Conservation (phyloP, 2,797 vertebrate species). For the Odontamblyopus rebecca region DNA sequence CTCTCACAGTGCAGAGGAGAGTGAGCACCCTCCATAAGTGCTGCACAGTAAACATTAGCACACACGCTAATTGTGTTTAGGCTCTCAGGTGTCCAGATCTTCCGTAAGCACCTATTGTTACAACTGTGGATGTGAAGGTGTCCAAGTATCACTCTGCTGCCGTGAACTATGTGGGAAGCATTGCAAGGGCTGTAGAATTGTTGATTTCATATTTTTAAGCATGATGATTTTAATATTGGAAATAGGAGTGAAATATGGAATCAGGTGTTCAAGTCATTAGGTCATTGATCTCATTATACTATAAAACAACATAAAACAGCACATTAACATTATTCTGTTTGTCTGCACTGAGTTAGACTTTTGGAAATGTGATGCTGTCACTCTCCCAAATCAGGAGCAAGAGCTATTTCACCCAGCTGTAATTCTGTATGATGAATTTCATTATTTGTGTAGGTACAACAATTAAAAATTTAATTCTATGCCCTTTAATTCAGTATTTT, state of each 20-base stretch:
- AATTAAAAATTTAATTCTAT: no score
- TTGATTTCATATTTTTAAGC: no score
- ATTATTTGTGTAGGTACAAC: background rate
- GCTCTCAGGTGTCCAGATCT: constrained; percentile 7
- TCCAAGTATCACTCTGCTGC: background rate
- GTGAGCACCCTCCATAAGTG: background rate
- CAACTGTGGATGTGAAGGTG: background rate
- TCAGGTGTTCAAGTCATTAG: no score
- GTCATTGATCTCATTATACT: no score
- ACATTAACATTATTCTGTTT: no score
- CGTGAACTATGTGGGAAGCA: background rate
- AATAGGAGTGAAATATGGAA: no score
- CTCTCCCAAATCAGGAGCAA: no score
- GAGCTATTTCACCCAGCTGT: background rate
- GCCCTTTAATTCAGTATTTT: no score
- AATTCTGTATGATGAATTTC: background rate
- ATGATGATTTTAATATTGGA: no score
- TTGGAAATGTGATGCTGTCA: no score
- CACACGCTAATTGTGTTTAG: constrained; percentile 3
- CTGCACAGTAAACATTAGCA: background rate
- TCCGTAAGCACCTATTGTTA: background rate
- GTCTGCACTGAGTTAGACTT: no score
- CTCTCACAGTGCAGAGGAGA: constrained; percentile 9
- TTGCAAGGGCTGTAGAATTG: background rate
- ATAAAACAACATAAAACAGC: no score